phyloP scores from a whole-genome alignment of 1,140 invertebrate genomes.

The Ephestia elutella region DNA sequence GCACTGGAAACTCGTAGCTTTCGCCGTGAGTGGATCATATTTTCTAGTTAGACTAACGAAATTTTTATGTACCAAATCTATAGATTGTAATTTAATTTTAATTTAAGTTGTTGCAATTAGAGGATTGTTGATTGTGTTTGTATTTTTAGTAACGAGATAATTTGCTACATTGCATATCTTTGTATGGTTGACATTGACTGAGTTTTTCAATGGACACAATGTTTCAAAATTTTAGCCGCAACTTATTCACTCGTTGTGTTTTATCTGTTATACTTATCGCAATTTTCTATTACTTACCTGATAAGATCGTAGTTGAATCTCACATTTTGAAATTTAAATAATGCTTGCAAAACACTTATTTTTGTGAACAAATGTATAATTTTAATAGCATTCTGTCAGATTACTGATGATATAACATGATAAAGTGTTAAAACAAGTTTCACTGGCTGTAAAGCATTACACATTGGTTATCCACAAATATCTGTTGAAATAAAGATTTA shows the following conservation, averaged over 20 bases:
- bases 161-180: slow-evolving; percentile 42
- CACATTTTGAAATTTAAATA: slow-evolving; percentile 43
- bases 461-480: slow-evolving; percentile 50
- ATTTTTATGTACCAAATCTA: slow-evolving; percentile 72
- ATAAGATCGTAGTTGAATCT: slow-evolving; percentile 53
- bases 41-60: slow-evolving; percentile 69
- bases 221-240: slow-evolving; percentile 33
- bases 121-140: slow-evolving; percentile 70
- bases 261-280: slow-evolving; percentile 30
- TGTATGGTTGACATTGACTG: slow-evolving; percentile 21
- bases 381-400: slow-evolving; percentile 13
- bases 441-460: slow-evolving; percentile 13
- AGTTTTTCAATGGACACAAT: slow-evolving; percentile 12
- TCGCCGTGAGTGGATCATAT: slow-evolving; percentile 41
- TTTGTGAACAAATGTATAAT: slow-evolving; percentile 25
- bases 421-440: slow-evolving; percentile 5
- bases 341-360: slow-evolving; percentile 42
- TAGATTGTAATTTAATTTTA: slow-evolving; percentile 63
- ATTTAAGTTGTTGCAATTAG: slow-evolving; percentile 67
- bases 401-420: slow-evolving; percentile 9
- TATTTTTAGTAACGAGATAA: slow-evolving; percentile 52
- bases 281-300: slow-evolving; percentile 32
- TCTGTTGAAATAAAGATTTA: slow-evolving; percentile 62
- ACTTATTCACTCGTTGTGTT: slow-evolving; percentile 23
- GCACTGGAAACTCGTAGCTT: slow-evolving; percentile 53